phyloP scores from a whole-genome alignment of 1,140 invertebrate genomes.

The Thaumatotibia leucotreta region DNA sequence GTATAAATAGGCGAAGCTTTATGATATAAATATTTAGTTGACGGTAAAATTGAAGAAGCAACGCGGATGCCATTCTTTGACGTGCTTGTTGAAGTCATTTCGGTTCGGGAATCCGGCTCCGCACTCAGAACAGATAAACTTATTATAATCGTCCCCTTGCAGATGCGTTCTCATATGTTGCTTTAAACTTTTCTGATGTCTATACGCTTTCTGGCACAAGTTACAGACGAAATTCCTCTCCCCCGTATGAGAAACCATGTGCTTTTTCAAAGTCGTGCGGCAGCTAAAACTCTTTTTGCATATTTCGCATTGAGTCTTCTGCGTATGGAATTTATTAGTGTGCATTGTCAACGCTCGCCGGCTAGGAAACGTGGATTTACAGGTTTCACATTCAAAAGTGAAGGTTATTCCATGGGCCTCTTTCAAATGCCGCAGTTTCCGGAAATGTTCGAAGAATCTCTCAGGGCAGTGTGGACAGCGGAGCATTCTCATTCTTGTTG shows the following conservation, averaged over 20 bases:
- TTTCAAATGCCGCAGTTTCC: slow-evolving; percentile 51
- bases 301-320: slow-evolving; percentile 70
- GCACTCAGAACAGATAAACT: slow-evolving; percentile 68
- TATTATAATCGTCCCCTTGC: slow-evolving; percentile 63
- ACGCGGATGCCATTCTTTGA: slow-evolving; percentile 49
- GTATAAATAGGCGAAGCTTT: no score
- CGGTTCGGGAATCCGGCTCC: slow-evolving; percentile 57
- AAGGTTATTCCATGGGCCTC: slow-evolving; percentile 48
- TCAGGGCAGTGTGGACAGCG: slow-evolving; percentile 48
- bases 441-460: slow-evolving; percentile 47
- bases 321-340: slow-evolving; percentile 70
- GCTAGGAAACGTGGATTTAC: slow-evolving; percentile 40
- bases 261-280: slow-evolving; percentile 80
- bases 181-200: slow-evolving; percentile 82
- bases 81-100: slow-evolving; percentile 40
- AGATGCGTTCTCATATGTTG: slow-evolving; percentile 79
- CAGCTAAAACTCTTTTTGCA: slow-evolving; percentile 74
- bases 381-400: slow-evolving; percentile 44
- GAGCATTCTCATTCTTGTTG: slow-evolving; percentile 38
- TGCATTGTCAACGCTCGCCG: slow-evolving; percentile 48
- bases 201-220: slow-evolving; percentile 78
- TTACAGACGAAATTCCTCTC: slow-evolving; percentile 77
- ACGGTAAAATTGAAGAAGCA: slow-evolving; percentile 30
- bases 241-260: slow-evolving; percentile 83
- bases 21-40: slow-evolving; percentile 15